These are phyloP conservation scores for Campylomormyrus numenius DNA, from an alignment of 2,113 vertebrate genomes.

Conservation along the genomic window DNA sequence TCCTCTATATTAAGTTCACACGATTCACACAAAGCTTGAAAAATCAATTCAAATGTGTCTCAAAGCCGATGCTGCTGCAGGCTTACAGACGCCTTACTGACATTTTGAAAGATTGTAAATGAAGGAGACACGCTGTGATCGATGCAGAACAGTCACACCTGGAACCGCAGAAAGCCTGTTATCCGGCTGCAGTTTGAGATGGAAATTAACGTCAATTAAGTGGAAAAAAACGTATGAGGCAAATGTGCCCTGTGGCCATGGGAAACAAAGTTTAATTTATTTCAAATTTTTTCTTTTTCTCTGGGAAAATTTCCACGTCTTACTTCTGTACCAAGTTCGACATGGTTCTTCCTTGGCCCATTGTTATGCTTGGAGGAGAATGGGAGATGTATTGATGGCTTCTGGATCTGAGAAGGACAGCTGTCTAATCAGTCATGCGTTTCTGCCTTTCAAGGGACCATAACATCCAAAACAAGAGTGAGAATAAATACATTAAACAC, in stretches of 20 bases:
- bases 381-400: not conserved
- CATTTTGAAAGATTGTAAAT: slow-evolving; percentile 92
- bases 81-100: slow-evolving; percentile 66
- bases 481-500: not conserved
- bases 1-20: not conserved
- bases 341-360: not conserved
- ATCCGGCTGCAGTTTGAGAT: slow-evolving; percentile 59
- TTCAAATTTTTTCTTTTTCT: not conserved
- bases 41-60: not conserved
- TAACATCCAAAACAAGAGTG: not conserved
- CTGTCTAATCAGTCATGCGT: not conserved
- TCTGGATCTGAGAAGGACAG: not conserved
- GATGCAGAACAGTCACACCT: slow-evolving; percentile 82
- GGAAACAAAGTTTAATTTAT: not conserved
- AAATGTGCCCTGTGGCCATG: not conserved
- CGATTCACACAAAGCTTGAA: not conserved
- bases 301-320: not conserved
- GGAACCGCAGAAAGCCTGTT: slow-evolving; percentile 63
- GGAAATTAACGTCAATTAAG: slow-evolving; percentile 1
- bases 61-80: not conserved
- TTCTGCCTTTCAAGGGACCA: not conserved
- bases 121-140: slow-evolving; percentile 88
- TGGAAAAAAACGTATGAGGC: not conserved
- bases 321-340: not conserved
- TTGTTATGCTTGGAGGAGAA: slow-evolving; percentile 1